Evolutionary conservation across 2,888 invertebrate genomes (phyloP).

Genomic region (Melinaea menophilus): DNA sequence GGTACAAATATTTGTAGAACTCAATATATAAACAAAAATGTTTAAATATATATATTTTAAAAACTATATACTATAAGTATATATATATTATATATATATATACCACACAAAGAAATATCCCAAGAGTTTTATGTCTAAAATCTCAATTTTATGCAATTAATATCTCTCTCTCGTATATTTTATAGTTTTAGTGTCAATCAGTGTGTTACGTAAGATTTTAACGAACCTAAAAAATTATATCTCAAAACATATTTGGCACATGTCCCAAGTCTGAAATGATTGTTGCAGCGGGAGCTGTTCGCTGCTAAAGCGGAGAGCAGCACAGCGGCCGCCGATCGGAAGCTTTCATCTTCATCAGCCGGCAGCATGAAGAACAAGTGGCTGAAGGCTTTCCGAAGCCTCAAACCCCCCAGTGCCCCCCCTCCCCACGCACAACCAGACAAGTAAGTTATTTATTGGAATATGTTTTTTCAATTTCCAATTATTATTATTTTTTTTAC

Average conservation of each 20-base stretch:
- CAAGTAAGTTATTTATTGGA: conserved; percentile 53
- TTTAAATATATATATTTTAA: too few relatives aligned
- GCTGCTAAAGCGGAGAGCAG: conserved; percentile 86
- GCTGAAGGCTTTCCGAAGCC: conserved; percentile 97
- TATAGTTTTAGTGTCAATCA: too few relatives aligned
- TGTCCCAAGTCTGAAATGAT: conserved; percentile 15
- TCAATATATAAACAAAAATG: not conserved
- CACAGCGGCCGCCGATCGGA: conserved; percentile 85
- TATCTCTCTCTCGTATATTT: not conserved
- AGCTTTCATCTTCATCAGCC: conserved; percentile 90
- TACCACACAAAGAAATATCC: too few relatives aligned
- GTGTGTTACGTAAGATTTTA: not conserved
- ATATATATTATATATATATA: too few relatives aligned
- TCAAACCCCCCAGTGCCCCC: conserved; percentile 87
- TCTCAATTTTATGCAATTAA: not conserved
- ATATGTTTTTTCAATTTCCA: not conserved
- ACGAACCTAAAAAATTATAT: not conserved
- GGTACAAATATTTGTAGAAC: not conserved
- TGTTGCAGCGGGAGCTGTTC: conserved; percentile 89
- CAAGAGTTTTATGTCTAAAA: too few relatives aligned
- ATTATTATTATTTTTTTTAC: not conserved
- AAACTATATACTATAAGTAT: too few relatives aligned
- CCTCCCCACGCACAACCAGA: conserved; percentile 67
- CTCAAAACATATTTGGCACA: conserved; percentile 18
- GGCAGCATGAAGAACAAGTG: conserved; percentile 98